phyloP scores from a whole-genome alignment of 2,797 vertebrate genomes.

The Trematomus bernacchii region DNA sequence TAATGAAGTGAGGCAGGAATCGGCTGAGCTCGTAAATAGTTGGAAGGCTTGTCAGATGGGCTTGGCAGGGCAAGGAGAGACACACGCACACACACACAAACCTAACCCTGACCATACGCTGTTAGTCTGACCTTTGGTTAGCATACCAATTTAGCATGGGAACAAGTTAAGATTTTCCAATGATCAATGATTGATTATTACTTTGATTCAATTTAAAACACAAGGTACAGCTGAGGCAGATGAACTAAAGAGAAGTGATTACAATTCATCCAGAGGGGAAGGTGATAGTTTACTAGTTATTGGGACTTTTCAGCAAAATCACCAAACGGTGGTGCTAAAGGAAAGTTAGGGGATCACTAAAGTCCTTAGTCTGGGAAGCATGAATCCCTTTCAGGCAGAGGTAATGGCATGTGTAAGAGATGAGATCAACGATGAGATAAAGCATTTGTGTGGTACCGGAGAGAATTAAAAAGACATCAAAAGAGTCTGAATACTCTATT shows the following conservation, averaged over 20 bases:
- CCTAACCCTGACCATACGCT: too few relatives aligned
- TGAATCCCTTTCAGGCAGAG: background rate
- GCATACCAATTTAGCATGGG: too few relatives aligned
- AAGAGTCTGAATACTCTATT: background rate
- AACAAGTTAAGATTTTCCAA: too few relatives aligned
- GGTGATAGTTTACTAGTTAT: too few relatives aligned
- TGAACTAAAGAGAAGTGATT: too few relatives aligned
- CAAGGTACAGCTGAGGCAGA: too few relatives aligned
- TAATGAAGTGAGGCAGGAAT: constrained; percentile 85
- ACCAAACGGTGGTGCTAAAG: background rate
- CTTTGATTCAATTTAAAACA: too few relatives aligned
- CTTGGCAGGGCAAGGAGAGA: constrained; percentile 41
- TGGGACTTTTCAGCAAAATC: background rate
- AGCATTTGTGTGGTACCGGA: background rate
- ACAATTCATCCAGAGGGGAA: too few relatives aligned
- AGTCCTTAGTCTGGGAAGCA: too few relatives aligned
- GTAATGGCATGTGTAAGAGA: background rate
- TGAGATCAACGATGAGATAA: background rate
- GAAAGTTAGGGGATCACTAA: background rate
- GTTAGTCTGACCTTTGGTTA: too few relatives aligned
- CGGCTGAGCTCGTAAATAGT: constrained; percentile 84
- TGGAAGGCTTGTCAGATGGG: constrained; percentile 78
- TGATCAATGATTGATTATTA: too few relatives aligned
- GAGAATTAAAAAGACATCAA: background rate
- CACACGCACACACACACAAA: constrained; percentile 21